These are phyloP conservation scores for Gastrophysa polygoni DNA, from an alignment of 2,888 invertebrate species.

Conservation along the genomic window DNA sequence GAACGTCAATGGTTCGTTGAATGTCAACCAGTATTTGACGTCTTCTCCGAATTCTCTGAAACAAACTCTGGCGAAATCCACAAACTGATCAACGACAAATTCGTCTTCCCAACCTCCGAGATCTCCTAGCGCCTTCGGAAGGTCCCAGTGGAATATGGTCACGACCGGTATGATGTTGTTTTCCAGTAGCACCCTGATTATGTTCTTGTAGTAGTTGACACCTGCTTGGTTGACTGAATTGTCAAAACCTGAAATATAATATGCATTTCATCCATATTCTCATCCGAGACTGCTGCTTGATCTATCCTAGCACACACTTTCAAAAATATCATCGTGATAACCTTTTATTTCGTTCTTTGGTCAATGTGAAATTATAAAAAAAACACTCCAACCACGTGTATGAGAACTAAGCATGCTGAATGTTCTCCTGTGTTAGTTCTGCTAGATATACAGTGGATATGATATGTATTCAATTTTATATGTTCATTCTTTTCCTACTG, in stretches of 20 bases:
- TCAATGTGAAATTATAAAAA: no score
- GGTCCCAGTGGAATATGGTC: conserved; percentile 64
- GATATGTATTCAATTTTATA: no score
- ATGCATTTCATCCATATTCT: no score
- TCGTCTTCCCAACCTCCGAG: conserved; percentile 71
- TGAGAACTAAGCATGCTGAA: no score
- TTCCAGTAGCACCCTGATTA: conserved; percentile 55
- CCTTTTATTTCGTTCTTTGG: no score
- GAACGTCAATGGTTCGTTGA: conserved; percentile 60
- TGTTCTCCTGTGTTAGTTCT: no score
- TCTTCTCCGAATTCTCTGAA: conserved; percentile 43
- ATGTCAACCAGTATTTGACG: conserved; percentile 61
- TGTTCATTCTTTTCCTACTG: no score
- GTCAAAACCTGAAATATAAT: conserved; percentile 64
- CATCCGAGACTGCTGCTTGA: no score
- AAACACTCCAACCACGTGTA: no score
- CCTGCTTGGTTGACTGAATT: conserved; percentile 71
- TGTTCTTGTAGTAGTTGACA: conserved; percentile 57
- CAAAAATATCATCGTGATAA: no score
- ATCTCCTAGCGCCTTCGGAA: conserved; percentile 62
- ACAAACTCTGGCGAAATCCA: conserved; percentile 62
- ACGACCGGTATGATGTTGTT: conserved; percentile 63
- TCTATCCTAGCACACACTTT: no score
- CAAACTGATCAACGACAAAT: conserved; percentile 63
- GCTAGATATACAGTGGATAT: no score